Evolutionary conservation across 2,797 vertebrate genomes (phyloP).

Genomic region (Onychomys arenicola): DNA sequence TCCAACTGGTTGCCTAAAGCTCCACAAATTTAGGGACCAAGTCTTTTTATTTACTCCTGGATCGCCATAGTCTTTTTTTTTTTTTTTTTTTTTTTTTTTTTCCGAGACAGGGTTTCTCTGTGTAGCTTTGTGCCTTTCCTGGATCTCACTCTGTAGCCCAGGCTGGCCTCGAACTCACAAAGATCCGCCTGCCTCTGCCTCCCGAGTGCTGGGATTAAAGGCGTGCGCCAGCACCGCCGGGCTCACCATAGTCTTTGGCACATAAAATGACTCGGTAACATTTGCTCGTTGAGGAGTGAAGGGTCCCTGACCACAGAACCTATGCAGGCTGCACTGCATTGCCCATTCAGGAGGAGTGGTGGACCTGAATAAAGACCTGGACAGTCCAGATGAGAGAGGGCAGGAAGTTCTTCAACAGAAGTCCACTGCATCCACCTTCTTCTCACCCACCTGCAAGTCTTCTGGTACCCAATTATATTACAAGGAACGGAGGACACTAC

Average conservation of each 20-base stretch:
- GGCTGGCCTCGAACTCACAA: too few relatives aligned
- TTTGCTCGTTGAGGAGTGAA: neutral
- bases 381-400: neutral
- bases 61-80: too few relatives aligned
- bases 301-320: neutral
- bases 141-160: too few relatives aligned
- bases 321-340: neutral
- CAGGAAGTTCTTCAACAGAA: constrained; percentile 8
- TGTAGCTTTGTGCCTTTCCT: too few relatives aligned
- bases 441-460: neutral
- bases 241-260: neutral
- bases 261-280: neutral
- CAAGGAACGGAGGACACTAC: neutral
- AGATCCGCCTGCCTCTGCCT: too few relatives aligned
- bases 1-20: neutral
- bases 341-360: neutral
- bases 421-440: neutral
- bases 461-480: neutral
- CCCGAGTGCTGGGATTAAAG: too few relatives aligned
- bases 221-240: too few relatives aligned
- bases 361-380: neutral
- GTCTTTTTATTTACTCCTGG: neutral
- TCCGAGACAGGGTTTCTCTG: too few relatives aligned
- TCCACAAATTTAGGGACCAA: neutral
- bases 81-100: too few relatives aligned